A percentile compares a stretch with the other conserved stretches of the same genome.
phyloP scores from a whole-genome alignment of 2,797 vertebrate genomes.

The Capromys pilorides region DNA sequence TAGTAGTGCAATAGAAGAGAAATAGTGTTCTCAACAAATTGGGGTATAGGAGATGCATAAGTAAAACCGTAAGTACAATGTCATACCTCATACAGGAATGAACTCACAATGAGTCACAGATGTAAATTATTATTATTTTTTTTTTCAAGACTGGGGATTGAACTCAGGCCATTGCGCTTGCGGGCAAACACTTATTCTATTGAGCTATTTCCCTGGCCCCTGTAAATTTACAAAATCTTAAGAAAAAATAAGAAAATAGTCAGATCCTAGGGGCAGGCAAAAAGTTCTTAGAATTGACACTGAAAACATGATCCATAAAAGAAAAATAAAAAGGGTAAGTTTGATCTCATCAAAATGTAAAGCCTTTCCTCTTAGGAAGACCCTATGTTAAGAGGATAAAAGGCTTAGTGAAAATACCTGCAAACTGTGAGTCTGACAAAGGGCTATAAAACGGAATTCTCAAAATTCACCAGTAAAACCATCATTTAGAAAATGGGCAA shows the following conservation, averaged over 20 bases:
- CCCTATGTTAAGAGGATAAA: background rate
- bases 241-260: background rate
- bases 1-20: background rate
- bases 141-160: too few relatives aligned
- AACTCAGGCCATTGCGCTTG: too few relatives aligned
- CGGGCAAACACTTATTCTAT: too few relatives aligned
- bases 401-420: background rate
- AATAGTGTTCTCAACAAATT: background rate
- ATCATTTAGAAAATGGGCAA: background rate
- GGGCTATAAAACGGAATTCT: background rate
- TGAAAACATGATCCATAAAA: background rate
- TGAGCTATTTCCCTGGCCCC: too few relatives aligned
- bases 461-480: background rate
- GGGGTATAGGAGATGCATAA: background rate
- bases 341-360: background rate
- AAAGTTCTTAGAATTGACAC: background rate
- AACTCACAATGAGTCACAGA: background rate
- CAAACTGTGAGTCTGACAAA: background rate
- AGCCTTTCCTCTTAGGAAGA: background rate
- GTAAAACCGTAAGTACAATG: background rate
- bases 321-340: background rate
- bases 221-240: background rate
- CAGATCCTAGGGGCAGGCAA: background rate
- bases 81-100: background rate
- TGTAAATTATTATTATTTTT: too few relatives aligned